These are phyloP conservation scores for Pterocles burchelli DNA, from an alignment of 2,113 vertebrate genomes.

Conservation along the genomic window DNA sequence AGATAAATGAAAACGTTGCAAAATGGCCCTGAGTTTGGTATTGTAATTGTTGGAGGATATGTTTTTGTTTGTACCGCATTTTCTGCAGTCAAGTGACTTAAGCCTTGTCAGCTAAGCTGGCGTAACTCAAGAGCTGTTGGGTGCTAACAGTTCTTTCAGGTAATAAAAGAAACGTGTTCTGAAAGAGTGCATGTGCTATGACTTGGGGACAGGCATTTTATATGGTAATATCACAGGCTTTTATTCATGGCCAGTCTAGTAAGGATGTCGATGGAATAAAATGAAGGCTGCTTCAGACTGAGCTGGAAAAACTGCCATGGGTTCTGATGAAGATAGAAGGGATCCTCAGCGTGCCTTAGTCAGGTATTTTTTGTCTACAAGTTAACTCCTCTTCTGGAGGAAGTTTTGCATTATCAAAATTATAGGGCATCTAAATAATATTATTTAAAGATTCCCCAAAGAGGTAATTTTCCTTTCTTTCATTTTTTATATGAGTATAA, in stretches of 20 bases:
- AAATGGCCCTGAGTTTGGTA: not conserved
- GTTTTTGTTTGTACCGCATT: not conserved
- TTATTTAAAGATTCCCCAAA: not conserved
- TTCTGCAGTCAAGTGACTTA: not conserved
- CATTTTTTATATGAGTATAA: not conserved
- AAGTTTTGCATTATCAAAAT: not conserved
- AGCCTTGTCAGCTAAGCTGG: not conserved
- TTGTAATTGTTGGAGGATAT: not conserved
- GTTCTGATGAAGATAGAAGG: not conserved
- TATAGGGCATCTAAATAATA: not conserved
- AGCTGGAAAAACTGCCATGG: not conserved
- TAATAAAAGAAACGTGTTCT: not conserved
- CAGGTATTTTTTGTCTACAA: not conserved
- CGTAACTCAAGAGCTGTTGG: slow-evolving; percentile 8
- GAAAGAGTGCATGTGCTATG: not conserved
- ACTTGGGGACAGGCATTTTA: slow-evolving; percentile 18
- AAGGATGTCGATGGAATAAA: slow-evolving; percentile 16
- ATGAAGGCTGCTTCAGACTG: not conserved
- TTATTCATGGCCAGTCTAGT: not conserved
- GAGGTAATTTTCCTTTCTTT: not conserved
- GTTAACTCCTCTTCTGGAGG: not conserved
- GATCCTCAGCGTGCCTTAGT: not conserved
- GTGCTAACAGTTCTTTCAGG: not conserved
- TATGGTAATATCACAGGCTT: slow-evolving; percentile 12
- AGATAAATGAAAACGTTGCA: not conserved